Percentiles rank a stretch among this genome's conserved stretches.
phyloP scores from a whole-genome alignment of 2,113 vertebrate genomes.

The Cisticola juncidis region DNA sequence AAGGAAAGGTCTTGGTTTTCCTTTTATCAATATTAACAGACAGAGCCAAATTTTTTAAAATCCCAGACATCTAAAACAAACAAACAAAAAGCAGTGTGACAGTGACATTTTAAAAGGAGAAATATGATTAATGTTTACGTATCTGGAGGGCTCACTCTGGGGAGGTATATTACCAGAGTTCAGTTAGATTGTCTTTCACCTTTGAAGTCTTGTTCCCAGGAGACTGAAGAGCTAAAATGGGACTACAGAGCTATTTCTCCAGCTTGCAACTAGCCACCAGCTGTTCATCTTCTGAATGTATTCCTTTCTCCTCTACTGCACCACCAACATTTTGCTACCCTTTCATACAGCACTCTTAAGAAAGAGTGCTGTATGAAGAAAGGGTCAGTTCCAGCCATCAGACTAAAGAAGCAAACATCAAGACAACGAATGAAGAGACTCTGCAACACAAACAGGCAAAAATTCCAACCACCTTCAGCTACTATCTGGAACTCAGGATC shows the following conservation, averaged over 20 bases:
- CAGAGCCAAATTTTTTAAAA: neutral
- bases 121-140: neutral
- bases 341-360: neutral
- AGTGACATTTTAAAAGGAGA: neutral
- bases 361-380: neutral
- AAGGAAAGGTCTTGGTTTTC: neutral
- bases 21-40: neutral
- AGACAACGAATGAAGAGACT: neutral
- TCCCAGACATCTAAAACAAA: neutral
- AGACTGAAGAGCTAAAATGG: conserved; percentile 5
- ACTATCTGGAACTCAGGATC: neutral
- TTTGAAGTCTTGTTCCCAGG: conserved; percentile 9
- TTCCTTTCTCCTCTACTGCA: neutral
- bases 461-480: neutral
- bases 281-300: neutral
- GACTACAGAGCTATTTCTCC: conserved; percentile 23
- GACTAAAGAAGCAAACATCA: neutral
- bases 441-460: neutral
- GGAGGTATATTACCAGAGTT: neutral
- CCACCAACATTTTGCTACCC: neutral
- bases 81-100: neutral
- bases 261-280: conserved; percentile 1
- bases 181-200: conserved; percentile 3
- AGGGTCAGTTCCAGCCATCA: neutral
- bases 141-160: neutral